Percentiles rank a stretch among this genome's conserved stretches.
Conservation (phyloP, 2,888 invertebrate genomes). For the Pristionchus japonicus region DNA sequence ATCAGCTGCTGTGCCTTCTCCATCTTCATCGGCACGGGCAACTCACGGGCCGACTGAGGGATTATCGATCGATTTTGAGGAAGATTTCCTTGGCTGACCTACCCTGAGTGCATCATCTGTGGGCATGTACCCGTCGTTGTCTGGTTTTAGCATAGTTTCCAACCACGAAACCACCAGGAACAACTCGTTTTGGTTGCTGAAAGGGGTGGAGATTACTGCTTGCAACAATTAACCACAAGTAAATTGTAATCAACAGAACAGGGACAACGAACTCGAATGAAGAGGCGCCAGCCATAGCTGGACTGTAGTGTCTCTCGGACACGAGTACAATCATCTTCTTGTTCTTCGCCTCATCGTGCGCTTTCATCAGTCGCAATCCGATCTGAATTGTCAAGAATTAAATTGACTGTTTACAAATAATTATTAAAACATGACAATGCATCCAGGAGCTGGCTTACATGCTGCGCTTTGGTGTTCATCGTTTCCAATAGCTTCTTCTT, state of each 20-base stretch:
- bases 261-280: background rate
- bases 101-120: constrained; percentile 34
- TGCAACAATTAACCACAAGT: no score
- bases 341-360: background rate
- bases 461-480: background rate
- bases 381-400: background rate
- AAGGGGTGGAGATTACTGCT: no score
- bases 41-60: background rate
- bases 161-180: constrained; percentile 35
- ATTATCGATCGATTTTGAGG: background rate
- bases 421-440: no score
- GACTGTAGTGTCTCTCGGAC: background rate
- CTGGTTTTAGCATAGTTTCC: constrained; percentile 23
- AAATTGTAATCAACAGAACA: no score
- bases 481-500: constrained; percentile 4
- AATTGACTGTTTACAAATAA: background rate
- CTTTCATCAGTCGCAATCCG: constrained; percentile 17
- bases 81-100: no score
- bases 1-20: constrained; percentile 15
- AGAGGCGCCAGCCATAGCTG: constrained; percentile 7
- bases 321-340: constrained; percentile 24
- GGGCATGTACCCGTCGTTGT: constrained; percentile 31
- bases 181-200: constrained; percentile 15
- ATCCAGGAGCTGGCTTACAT: background rate
- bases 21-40: constrained; percentile 41